Evolutionary conservation across 2,113 vertebrate genomes (phyloP).

Genomic region (Accipiter virgatus): DNA sequence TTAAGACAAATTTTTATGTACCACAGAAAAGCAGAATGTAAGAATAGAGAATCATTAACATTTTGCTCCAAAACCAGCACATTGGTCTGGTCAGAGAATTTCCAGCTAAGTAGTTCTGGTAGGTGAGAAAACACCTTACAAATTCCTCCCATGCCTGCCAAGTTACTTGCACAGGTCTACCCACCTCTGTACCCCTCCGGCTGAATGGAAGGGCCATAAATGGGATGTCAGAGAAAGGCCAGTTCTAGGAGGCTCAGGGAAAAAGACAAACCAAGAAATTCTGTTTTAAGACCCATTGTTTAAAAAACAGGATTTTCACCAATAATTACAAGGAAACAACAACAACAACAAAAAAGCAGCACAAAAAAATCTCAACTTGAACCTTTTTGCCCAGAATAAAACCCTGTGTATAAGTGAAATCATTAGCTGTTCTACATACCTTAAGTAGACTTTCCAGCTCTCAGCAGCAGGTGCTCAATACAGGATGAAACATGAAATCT

Average conservation of each 20-base stretch:
- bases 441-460: slow-evolving; percentile 51
- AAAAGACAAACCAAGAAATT: background rate
- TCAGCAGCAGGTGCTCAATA: slow-evolving; percentile 10
- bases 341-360: background rate
- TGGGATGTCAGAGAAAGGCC: background rate
- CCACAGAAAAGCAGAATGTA: background rate
- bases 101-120: background rate
- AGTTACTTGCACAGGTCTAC: background rate
- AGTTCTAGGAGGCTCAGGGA: background rate
- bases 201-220: background rate
- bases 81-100: background rate
- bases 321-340: background rate
- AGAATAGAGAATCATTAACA: background rate
- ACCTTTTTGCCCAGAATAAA: background rate
- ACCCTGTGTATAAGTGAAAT: background rate
- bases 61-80: background rate
- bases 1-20: background rate
- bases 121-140: background rate
- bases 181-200: background rate
- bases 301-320: background rate
- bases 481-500: slow-evolving; percentile 46
- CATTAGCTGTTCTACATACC: background rate
- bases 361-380: background rate
- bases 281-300: background rate
- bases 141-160: background rate